Conservation (phyloP, 2,797 vertebrate genomes). For the Poecilia wingei region DNA sequence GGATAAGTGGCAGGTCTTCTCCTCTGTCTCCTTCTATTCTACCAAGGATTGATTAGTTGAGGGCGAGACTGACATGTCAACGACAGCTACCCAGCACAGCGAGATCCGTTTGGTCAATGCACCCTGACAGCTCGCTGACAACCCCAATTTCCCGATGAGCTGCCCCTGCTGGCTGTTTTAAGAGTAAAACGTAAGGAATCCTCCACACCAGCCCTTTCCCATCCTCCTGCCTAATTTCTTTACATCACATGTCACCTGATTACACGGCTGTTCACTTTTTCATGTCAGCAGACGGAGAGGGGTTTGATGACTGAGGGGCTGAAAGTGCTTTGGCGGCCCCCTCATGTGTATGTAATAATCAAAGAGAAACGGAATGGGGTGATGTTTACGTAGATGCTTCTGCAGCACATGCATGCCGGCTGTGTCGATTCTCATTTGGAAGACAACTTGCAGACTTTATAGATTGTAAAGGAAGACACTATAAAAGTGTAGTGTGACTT, state of each 20-base stretch:
- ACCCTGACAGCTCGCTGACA: conserved; percentile 77
- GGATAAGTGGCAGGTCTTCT: conserved; percentile 28
- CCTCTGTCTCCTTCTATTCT: conserved; percentile 25
- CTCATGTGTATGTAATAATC: conserved; percentile 43
- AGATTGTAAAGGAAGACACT: background rate
- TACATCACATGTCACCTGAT: conserved; percentile 72
- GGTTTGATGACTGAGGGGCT: conserved; percentile 55
- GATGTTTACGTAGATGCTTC: conserved; percentile 18
- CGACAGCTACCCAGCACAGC: conserved; percentile 68
- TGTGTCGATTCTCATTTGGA: conserved; percentile 8
- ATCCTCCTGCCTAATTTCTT: conserved; percentile 59
- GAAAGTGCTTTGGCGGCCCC: conserved; percentile 30
- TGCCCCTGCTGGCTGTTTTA: conserved; percentile 52
- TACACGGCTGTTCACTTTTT: conserved; percentile 66
- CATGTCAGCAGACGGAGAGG: conserved; percentile 67
- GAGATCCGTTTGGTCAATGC: conserved; percentile 72
- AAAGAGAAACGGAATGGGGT: conserved; percentile 25
- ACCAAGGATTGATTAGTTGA: conserved; percentile 69
- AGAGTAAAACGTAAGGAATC: conserved; percentile 61
- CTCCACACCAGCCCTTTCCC: conserved; percentile 22
- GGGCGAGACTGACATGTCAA: conserved; percentile 66
- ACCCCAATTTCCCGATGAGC: conserved; percentile 75
- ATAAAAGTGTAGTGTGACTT: background rate
- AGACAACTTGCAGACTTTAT: background rate
- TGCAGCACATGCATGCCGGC: conserved; percentile 1